A percentile compares a stretch with the other conserved stretches of the same genome.
Conservation (phyloP, 1,140 invertebrate species). For the Patella vulgata region DNA sequence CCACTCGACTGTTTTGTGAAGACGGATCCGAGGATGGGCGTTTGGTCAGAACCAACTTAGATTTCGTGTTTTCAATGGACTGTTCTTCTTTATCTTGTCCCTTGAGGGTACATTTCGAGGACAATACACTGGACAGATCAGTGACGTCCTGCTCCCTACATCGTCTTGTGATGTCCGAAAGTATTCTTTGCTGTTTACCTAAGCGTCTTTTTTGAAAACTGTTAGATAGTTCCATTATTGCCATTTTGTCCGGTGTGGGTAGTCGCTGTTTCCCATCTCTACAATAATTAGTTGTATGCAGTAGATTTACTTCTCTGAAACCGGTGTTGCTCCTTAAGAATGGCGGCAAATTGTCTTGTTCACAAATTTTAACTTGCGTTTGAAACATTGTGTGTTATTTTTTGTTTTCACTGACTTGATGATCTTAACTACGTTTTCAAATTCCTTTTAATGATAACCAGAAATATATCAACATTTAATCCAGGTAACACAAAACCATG, state of each 20-base stretch:
- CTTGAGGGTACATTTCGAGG: conserved; percentile 27
- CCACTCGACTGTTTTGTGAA: background rate
- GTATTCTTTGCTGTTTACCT: conserved; percentile 46
- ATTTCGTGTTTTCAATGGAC: conserved; percentile 21
- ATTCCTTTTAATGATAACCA: too few species aligned
- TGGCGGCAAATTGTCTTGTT: background rate
- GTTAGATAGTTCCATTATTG: conserved; percentile 44
- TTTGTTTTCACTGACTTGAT: too few species aligned
- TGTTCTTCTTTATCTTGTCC: conserved; percentile 14
- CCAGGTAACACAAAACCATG: too few species aligned
- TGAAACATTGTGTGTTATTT: too few species aligned
- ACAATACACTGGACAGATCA: conserved; percentile 29
- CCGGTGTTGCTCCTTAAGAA: conserved; percentile 1
- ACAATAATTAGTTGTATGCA: conserved; percentile 32
- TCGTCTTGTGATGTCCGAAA: conserved; percentile 40
- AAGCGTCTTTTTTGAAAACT: conserved; percentile 46
- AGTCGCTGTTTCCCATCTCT: conserved; percentile 40
- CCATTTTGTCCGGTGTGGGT: conserved; percentile 46
- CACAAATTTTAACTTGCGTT: conserved; percentile 69
- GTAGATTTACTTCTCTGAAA: conserved; percentile 8
- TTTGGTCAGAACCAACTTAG: conserved; percentile 4
- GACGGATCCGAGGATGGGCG: background rate
- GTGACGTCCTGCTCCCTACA: conserved; percentile 46
- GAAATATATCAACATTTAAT: too few species aligned
- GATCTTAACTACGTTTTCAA: too few species aligned